phyloP scores from a whole-genome alignment of 2,113 vertebrate species.

The Terrapene triunguis region DNA sequence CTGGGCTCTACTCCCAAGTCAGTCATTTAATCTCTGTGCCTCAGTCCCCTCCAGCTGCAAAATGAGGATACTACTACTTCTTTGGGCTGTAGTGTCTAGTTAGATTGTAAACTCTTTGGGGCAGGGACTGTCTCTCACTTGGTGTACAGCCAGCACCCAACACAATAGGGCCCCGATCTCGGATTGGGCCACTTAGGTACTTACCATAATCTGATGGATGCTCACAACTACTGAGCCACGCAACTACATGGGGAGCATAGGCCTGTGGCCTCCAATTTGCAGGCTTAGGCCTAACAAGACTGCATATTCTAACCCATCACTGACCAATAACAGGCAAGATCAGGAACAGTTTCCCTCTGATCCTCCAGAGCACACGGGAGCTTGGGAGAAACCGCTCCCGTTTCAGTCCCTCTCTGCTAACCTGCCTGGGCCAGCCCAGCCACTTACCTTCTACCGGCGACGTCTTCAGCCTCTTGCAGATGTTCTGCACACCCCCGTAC shows the following conservation, averaged over 20 bases:
- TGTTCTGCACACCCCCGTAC: slow-evolving; percentile 86
- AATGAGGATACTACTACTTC: not conserved
- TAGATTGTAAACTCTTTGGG: not conserved
- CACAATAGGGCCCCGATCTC: rapidly evolving
- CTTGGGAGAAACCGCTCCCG: not conserved
- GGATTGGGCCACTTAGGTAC: rapidly evolving
- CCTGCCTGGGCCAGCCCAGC: not conserved
- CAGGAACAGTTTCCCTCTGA: not conserved
- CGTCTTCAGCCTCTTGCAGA: slow-evolving; percentile 92
- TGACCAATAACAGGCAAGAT: not conserved
- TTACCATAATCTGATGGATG: not conserved
- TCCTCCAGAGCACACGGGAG: not conserved
- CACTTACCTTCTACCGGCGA: slow-evolving; percentile 93
- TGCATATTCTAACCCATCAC: not conserved
- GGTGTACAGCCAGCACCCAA: rapidly evolving
- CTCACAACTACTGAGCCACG: not conserved
- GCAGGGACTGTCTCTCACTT: rapidly evolving
- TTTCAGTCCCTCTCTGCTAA: not conserved
- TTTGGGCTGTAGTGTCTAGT: not conserved
- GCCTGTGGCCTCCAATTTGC: not conserved
- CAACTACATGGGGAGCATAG: not conserved
- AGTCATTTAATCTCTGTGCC: not conserved
- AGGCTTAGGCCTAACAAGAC: not conserved
- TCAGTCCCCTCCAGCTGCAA: not conserved
- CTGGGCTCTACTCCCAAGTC: not conserved